These are phyloP conservation scores for Balearica regulorum DNA, from an alignment of 2,797 vertebrate genomes.

Conservation along the genomic window DNA sequence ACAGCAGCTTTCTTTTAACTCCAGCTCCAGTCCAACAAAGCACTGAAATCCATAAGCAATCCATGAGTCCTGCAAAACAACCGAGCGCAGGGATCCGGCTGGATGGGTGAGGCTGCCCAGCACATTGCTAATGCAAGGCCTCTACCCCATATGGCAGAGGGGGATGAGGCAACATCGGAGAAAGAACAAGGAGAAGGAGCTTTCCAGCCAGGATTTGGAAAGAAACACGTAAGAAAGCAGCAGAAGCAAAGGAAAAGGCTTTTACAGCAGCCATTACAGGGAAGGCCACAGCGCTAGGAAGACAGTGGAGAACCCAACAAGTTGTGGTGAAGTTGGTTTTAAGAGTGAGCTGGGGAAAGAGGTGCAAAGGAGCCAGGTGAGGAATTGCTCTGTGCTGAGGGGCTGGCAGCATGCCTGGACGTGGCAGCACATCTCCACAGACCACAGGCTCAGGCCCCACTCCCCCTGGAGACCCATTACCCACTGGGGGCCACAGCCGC, in stretches of 20 bases:
- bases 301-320: not conserved
- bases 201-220: not conserved
- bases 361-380: not conserved
- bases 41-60: not conserved
- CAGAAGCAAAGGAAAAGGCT: not conserved
- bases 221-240: not conserved
- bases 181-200: not conserved
- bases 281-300: not conserved
- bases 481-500: fast-evolving
- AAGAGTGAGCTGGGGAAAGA: not conserved
- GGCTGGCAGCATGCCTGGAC: not conserved
- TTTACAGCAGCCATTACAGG: not conserved
- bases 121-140: not conserved
- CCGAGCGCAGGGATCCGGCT: not conserved
- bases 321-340: not conserved
- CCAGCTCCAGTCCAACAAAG: not conserved
- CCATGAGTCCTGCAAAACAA: not conserved
- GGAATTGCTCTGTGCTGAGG: not conserved
- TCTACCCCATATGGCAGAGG: fast-evolving
- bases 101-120: not conserved
- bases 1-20: not conserved
- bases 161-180: fast-evolving
- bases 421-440: not conserved
- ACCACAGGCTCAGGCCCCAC: not conserved
- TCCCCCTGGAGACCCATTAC: not conserved